These are phyloP conservation scores for Rhinoderma darwinii DNA, from an alignment of 2,113 vertebrate genomes.

Conservation along the genomic window DNA sequence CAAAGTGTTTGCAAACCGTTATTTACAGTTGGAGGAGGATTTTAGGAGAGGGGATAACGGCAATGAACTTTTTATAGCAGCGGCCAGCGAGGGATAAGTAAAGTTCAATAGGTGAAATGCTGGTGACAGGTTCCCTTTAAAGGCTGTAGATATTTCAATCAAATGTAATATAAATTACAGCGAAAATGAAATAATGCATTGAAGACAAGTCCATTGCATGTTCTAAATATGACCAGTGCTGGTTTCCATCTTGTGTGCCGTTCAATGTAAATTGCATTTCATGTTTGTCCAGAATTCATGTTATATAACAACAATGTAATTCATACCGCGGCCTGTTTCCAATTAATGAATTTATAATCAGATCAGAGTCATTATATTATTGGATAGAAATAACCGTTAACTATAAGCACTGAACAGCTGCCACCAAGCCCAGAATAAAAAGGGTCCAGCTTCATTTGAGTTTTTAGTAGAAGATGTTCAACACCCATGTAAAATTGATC, in stretches of 20 bases:
- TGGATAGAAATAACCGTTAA: not conserved
- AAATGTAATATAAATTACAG: too few species aligned
- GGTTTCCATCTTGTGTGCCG: not conserved
- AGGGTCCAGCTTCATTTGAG: conserved; percentile 9
- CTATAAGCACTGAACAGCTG: not conserved
- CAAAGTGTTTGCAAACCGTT: too few species aligned
- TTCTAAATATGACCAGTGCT: not conserved
- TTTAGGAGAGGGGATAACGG: too few species aligned
- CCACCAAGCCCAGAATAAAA: not conserved
- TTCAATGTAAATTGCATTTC: not conserved
- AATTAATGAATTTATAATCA: not conserved
- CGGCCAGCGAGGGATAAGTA: too few species aligned
- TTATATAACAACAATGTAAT: not conserved
- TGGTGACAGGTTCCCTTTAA: too few species aligned
- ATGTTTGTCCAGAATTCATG: not conserved
- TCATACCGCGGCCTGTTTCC: not conserved
- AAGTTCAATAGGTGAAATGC: too few species aligned
- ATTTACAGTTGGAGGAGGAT: too few species aligned
- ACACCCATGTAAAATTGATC: conserved; percentile 47
- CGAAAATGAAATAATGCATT: too few species aligned
- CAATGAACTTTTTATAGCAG: too few species aligned
- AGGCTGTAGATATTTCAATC: too few species aligned
- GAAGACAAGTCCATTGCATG: not conserved
- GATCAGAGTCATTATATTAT: not conserved
- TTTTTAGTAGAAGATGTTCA: conserved; percentile 31